Evolutionary conservation across 2,797 vertebrate genomes (phyloP), one percentile per base, ranked within the genome.

Genomic region (Enteromius thamalakanensis): DNA sequence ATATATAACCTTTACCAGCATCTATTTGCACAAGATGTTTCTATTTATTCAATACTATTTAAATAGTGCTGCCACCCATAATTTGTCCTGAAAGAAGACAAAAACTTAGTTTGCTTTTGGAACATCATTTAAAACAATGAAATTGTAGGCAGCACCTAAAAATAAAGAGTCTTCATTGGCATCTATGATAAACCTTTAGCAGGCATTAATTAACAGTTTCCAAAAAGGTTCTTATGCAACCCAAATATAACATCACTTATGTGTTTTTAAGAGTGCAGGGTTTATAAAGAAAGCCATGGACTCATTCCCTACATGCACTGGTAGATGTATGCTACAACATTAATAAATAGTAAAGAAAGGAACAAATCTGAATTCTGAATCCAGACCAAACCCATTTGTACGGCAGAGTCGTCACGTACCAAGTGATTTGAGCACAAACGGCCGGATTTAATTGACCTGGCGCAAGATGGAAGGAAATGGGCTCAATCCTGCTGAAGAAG

Each of bases 371-470:
- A 55, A 55, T 40, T 40, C 58, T 75, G 58, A 53, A 65, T 40
- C 29, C n/a, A 65, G 37, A 49, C 21, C 80, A n/a, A 47, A 53
- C 58, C 2, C 23, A 51, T 81, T 11, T 14, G 69, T n/a, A 62
- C n/a, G 26, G 55, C 12, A 8, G 32, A 76, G 64, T 29, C 9
- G 42, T 32, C 37, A 68, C 15, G 49, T 32, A n/a, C 15, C 12
- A 8, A 67, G 65, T 72, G 67, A 81, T 70, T 47, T 2, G 17
- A 32, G 65, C 34, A 49, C 55, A 40, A 37, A 11, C 26, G 14
- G 42, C 79, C 10, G 80, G 75, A n/a, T 75, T 82, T 79, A 79
- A 86, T 82, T 78, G 84, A 85, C 79, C 84, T 74, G 84, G 79
- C 58, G 69, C 74, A 67, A 64, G 75, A 85, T 72, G 65, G 80